Evolutionary conservation across 2,888 invertebrate species (phyloP), one percentile per base, ranked within the genome.

Genomic region (Trichopria drosophilae): DNA sequence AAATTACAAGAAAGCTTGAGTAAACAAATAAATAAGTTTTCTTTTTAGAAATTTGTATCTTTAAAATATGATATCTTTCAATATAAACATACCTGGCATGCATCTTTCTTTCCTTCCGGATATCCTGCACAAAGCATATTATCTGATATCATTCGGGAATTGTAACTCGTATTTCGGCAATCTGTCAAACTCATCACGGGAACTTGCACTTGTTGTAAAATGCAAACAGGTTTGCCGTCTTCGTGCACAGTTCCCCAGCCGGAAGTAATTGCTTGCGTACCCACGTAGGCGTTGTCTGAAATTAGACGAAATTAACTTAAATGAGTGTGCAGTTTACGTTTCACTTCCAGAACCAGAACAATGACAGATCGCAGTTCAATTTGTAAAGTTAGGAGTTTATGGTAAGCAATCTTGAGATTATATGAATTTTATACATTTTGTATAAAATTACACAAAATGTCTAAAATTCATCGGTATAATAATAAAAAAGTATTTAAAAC

Each of bases 241-340:
- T 93, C 93, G 53, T 87, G 84, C 12, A 90, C 77, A 0, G 92
- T 90, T 0, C 93, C 93, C 93, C 93, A 93, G 12, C 93, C 93
- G 1, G 90, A 81, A 1, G 88, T 91, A 18, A 86, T 83, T 2
- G 85, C 92, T 40, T 82, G 83, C 6, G 81, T 81, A 3, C 87
- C 89, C 9, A 84, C 84, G 75, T 90, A 92, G 7, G 84, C 73
- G 42, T 85, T 81, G 58, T 80, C 88, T 84, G 78, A 29, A 58
- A 61, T 34, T 39, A 53, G 26, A 50, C 20, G 31, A 57, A 48
- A 43, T n/a, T n/a, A n/a, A n/a, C n/a, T n/a, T n/a, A n/a, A n/a
- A n/a, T n/a, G n/a, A n/a, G n/a, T n/a, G n/a, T n/a, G n/a, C n/a
- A n/a, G n/a, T n/a, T n/a, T n/a, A n/a, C n/a, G n/a, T n/a, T n/a